Evolutionary conservation across 53 echinoderm and acorn worm species (phyloP).

Genomic region (Temnopleurus reevesii): DNA sequence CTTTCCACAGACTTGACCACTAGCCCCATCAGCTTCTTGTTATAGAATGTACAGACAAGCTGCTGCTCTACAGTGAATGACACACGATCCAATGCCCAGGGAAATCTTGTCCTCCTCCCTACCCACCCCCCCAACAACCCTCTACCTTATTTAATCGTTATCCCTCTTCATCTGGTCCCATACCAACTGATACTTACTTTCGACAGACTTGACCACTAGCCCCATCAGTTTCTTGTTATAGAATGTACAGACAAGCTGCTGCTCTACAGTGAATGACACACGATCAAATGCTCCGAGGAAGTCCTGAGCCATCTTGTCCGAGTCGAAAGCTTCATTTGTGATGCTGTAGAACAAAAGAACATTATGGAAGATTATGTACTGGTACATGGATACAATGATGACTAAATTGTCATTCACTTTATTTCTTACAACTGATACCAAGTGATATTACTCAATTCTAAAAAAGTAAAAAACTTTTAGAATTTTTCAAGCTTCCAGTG

Average conservation of each 20-base stretch:
- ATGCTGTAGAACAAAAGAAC: conserved; percentile 63
- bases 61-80: conserved; percentile 91
- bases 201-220: conserved; percentile 86
- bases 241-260: conserved; percentile 91
- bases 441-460: too few species aligned
- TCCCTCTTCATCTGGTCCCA: too few species aligned
- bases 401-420: too few species aligned
- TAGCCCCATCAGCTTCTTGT: conserved; percentile 90
- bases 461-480: too few species aligned
- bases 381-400: too few species aligned
- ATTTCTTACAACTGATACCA: too few species aligned
- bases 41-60: conserved; percentile 82
- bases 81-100: conserved; percentile 24
- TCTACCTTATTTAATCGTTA: too few species aligned
- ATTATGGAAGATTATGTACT: too few species aligned
- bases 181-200: conserved; percentile 42
- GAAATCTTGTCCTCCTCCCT: too few species aligned
- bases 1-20: conserved; percentile 82
- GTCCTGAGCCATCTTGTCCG: conserved; percentile 93
- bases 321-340: conserved; percentile 89
- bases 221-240: conserved; percentile 86
- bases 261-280: conserved; percentile 80
- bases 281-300: conserved; percentile 58
- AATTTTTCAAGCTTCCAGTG: too few species aligned
- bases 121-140: too few species aligned